Percentiles rank a stretch among this genome's conserved stretches.
These are phyloP conservation scores for Cinclus cinclus DNA, from an alignment of 2,113 vertebrate species.

Conservation along the genomic window DNA sequence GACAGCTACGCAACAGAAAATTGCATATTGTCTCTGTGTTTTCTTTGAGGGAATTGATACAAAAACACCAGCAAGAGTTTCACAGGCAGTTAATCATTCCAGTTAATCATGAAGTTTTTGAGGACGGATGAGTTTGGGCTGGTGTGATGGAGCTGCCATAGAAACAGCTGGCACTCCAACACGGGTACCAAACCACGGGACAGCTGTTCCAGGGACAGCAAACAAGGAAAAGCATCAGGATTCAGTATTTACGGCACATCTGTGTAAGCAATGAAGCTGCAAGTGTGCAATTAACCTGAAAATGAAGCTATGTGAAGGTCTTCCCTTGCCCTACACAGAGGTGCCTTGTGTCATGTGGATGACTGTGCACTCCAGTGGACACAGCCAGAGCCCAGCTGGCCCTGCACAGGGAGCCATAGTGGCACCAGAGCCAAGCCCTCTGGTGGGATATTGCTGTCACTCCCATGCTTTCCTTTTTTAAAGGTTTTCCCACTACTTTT, in stretches of 20 bases:
- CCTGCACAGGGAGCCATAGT: fast-evolving
- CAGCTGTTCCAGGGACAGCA: not conserved
- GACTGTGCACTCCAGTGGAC: fast-evolving
- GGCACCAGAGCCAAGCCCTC: not conserved
- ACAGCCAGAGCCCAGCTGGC: fast-evolving
- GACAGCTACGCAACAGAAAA: not conserved
- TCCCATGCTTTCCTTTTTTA: not conserved
- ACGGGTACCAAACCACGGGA: fast-evolving
- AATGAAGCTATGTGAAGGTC: not conserved
- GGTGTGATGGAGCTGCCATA: not conserved
- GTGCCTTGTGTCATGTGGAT: too few species aligned
- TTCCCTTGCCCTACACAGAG: not conserved
- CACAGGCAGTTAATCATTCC: not conserved
- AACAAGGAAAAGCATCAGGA: not conserved
- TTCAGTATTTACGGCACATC: not conserved
- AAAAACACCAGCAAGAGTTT: not conserved
- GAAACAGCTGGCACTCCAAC: not conserved
- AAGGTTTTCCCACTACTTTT: not conserved
- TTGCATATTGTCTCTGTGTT: not conserved
- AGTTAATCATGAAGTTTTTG: not conserved
- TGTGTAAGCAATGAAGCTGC: not conserved
- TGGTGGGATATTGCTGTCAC: not conserved
- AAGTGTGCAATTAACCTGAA: not conserved
- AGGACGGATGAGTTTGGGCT: not conserved
- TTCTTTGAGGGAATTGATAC: not conserved